phyloP scores from a whole-genome alignment of 35 echinoderm and acorn worm species.

The Chiridota heheva region DNA sequence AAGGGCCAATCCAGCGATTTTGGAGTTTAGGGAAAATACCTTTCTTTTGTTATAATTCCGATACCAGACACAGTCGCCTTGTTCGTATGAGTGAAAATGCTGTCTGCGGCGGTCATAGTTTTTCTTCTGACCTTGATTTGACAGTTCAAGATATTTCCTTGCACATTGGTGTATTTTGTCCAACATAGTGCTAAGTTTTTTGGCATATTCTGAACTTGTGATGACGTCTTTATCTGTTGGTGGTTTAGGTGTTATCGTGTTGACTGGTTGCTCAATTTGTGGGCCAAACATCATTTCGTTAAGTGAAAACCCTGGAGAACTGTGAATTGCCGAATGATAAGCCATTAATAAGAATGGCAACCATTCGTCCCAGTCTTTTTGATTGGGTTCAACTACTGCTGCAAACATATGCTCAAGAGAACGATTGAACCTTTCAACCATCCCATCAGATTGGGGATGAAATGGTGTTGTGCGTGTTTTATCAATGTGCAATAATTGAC shows the following conservation, averaged over 20 bases:
- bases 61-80: slow-evolving; percentile 53
- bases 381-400: slow-evolving; percentile 31
- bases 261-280: not conserved
- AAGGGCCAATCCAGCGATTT: slow-evolving; percentile 10
- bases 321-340: not conserved
- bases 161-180: not conserved
- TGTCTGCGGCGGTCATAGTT: not conserved
- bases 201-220: not conserved
- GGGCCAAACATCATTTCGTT: slow-evolving; percentile 31
- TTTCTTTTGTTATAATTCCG: slow-evolving; percentile 2
- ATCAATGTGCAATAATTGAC: slow-evolving; percentile 34
- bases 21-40: slow-evolving; percentile 23
- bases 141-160: not conserved
- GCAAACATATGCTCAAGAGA: slow-evolving; percentile 45
- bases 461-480: slow-evolving; percentile 57
- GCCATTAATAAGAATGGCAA: slow-evolving; percentile 28
- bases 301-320: slow-evolving; percentile 22
- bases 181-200: not conserved
- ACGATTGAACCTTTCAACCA: slow-evolving; percentile 46
- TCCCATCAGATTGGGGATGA: slow-evolving; percentile 51
- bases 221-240: not conserved
- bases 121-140: not conserved
- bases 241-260: not conserved
- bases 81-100: not conserved
- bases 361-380: slow-evolving; percentile 39